Evolutionary conservation across 1,140 invertebrate species (phyloP).

Genomic region (Neomicropteryx cornuta): DNA sequence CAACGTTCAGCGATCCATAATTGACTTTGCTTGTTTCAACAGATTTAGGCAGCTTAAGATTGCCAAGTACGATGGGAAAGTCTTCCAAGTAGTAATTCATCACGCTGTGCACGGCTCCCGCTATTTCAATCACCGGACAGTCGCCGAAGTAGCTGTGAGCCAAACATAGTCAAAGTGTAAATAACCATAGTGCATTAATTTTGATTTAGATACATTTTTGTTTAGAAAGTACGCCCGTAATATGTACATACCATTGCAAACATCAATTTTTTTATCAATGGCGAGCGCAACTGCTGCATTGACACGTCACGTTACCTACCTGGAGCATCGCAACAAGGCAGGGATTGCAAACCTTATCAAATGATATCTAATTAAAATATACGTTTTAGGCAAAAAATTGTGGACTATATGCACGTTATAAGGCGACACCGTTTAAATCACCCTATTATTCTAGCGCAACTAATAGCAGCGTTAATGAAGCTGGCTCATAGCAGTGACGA

Average conservation of each 20-base stretch:
- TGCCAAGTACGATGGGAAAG: slow-evolving; percentile 32
- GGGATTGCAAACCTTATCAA: too few species aligned
- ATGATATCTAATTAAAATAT: too few species aligned
- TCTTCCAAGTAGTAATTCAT: slow-evolving; percentile 72
- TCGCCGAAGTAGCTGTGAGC: slow-evolving; percentile 67
- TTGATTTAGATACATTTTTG: not conserved
- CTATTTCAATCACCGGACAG: slow-evolving; percentile 74
- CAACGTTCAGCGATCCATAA: slow-evolving; percentile 19
- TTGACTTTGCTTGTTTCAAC: slow-evolving; percentile 19
- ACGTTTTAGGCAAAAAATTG: too few species aligned
- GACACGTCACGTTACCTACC: not conserved
- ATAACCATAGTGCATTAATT: not conserved
- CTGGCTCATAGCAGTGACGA: too few species aligned
- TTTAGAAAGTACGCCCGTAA: not conserved
- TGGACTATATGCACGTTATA: too few species aligned
- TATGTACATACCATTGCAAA: not conserved
- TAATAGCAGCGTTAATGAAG: too few species aligned
- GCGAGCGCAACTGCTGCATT: not conserved
- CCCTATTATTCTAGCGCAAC: too few species aligned
- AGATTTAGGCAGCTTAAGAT: slow-evolving; percentile 16
- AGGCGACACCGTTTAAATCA: too few species aligned
- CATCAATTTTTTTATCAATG: not conserved
- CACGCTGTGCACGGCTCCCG: slow-evolving; percentile 81
- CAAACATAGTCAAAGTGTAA: slow-evolving; percentile 38
- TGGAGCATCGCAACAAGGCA: too few species aligned